Evolutionary conservation across 2,888 invertebrate genomes (phyloP), one percentile per base, ranked within the genome.

Genomic region (Oxytorus armatus): DNA sequence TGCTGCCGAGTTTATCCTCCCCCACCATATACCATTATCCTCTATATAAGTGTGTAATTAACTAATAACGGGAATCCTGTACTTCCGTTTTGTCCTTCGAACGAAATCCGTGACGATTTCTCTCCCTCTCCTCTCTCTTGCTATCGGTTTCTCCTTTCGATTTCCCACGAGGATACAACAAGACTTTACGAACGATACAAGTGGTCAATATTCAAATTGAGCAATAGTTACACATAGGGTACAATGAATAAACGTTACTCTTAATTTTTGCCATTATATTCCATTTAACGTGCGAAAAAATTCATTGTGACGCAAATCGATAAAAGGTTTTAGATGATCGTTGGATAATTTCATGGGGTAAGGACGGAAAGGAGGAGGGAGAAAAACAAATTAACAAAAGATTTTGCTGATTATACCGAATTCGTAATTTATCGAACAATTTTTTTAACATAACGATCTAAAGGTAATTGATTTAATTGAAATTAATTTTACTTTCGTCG

Each of bases 101-200:
- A 36, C 23, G 14, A 47, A 47, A 44, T 21, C 14, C 47, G 36
- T 51, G 36, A 21, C 61, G 16, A 18, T 29, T 39, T 63, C 63
- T 57, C 44, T 14, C 36, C 57, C 47, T n/a, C 18, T n/a, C n/a
- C n/a, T n/a, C n/a, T n/a, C n/a, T n/a, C n/a, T n/a, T n/a, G n/a
- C n/a, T n/a, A n/a, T n/a, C n/a, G n/a, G 14, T 65, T 29, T 74
- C 57, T 53, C 10, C 55, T 74, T 55, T 74, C 74, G 65, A 74
- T 74, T 74, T 74, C 74, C 74, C 74, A 55, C 47, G 74, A 66
- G 74, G 47, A 55, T 74, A n/a, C 44, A 16, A n/a, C n/a, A n/a
- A n/a, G n/a, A 63, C 51, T 36, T 33, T 42, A 42, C 59, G 49
- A 44, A 23, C 42, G 57, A 47, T 65, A 57, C 36, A 29, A 42